Base-by-base conservation (phyloP, 2,888 invertebrate genomes). In the Philhelius pedissequus region DNA sequence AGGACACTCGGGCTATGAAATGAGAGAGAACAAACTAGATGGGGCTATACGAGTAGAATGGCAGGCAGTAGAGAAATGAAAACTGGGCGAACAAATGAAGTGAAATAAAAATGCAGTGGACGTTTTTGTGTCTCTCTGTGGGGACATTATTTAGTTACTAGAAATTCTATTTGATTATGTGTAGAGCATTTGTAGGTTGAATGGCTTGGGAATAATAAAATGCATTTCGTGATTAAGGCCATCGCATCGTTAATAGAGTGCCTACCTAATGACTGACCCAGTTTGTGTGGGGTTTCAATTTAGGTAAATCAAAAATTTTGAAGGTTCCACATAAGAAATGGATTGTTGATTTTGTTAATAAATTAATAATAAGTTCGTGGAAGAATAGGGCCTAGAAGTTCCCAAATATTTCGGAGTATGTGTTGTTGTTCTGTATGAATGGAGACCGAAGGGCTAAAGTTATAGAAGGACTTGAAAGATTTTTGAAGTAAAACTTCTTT, bases 161-260 rank as follows among this genome's bases (percentile, higher is more conserved):
- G 66, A 27, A 60, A 50, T 68, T 60, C 68, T 54, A 54, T 62
- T 69, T 78, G 69, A 78, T 83, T 83, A 35, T 50, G 18, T 58
- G 75, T 45, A 32, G 30, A 45, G 38, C 38, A n/a, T 20, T 77
- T 71, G 52, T 54, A 20, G 71, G 82, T 54, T 20, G 27, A 66
- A 68, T 54, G 68, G 45, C 35, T 32, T 52, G 76, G 77, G 77
- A 73, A 73, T 73, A 77, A 73, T 68, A 77, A 68, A 82, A 77
- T 68, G 30, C 68, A 68, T 73, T 77, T 75, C 48, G 64, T 56
- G 69, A 64, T 56, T 64, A 69, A 70, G 69, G 69, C 56, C 80
- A 54, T 62, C 48, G 15, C 80, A 54, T 62, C 48, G 15, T n/a
- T 27, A 60, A 48, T 48, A 48, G 69, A 69, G 8, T 6, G 6